phyloP scores from a whole-genome alignment of 2,888 invertebrate genomes.

The Gymnosoma rotundatum region DNA sequence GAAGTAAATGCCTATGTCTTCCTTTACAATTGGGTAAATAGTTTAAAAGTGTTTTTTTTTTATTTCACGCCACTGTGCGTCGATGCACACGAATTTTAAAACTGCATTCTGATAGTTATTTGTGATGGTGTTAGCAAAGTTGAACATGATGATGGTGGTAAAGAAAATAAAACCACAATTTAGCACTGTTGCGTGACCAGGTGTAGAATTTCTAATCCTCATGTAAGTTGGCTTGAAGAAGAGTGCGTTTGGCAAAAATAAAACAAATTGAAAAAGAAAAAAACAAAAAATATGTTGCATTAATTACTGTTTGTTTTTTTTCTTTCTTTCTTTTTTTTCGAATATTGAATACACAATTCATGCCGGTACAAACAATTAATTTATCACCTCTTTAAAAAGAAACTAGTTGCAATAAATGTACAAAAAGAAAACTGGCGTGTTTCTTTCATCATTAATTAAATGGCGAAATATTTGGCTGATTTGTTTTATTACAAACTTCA shows the following conservation, averaged over 20 bases:
- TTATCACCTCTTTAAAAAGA: conserved; percentile 44
- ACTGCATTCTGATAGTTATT: conserved; percentile 22
- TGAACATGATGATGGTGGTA: background rate
- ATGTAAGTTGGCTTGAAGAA: conserved; percentile 5
- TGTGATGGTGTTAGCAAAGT: conserved; percentile 13
- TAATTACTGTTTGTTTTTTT: conserved; percentile 20
- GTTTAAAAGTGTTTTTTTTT: no score
- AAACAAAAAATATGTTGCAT: conserved; percentile 45
- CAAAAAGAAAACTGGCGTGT: conserved; percentile 14
- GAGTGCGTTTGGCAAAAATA: conserved; percentile 50
- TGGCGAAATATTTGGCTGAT: conserved; percentile 9
- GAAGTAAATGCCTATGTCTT: no score
- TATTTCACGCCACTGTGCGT: no score
- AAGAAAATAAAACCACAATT: conserved; percentile 62
- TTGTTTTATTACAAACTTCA: no score
- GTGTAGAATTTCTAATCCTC: conserved; percentile 60
- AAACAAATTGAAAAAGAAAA: conserved; percentile 7
- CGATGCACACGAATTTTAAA: background rate
- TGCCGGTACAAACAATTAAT: conserved; percentile 42
- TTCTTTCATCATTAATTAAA: conserved; percentile 27
- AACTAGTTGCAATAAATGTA: conserved; percentile 34
- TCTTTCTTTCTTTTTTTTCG: conserved; percentile 17
- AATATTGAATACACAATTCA: conserved; percentile 39
- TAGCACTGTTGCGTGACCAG: conserved; percentile 61
- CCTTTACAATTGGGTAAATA: no score